Evolutionary conservation across 2,797 vertebrate species (phyloP).

Genomic region (Epinephelus coioides): DNA sequence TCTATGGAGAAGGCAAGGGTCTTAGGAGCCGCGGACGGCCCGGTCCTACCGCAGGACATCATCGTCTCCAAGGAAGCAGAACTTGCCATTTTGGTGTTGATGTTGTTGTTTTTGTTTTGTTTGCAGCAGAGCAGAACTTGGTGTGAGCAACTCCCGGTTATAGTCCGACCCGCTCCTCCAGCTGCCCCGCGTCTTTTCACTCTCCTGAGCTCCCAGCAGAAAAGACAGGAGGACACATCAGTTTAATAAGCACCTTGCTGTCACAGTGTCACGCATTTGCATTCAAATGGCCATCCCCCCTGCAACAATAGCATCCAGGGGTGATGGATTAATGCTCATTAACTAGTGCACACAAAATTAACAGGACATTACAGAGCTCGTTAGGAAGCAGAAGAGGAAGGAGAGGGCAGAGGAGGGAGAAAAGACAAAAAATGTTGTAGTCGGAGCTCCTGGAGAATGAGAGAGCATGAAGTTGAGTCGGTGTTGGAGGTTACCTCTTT

Average conservation of each 20-base stretch:
- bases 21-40: slow-evolving; percentile 90
- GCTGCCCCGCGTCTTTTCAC: slow-evolving; percentile 79
- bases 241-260: slow-evolving; percentile 94
- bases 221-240: slow-evolving; percentile 91
- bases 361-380: slow-evolving; percentile 88
- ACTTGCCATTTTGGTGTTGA: slow-evolving; percentile 86
- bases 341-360: slow-evolving; percentile 90
- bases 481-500: slow-evolving; percentile 86
- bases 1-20: slow-evolving; percentile 98
- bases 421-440: slow-evolving; percentile 39
- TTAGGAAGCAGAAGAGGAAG: slow-evolving; percentile 71
- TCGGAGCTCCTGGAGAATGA: slow-evolving; percentile 25
- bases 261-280: slow-evolving; percentile 92
- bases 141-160: slow-evolving; percentile 82
- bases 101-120: slow-evolving; percentile 24
- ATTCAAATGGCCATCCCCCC: slow-evolving; percentile 91
- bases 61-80: slow-evolving; percentile 93
- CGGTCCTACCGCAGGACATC: slow-evolving; percentile 90
- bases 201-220: slow-evolving; percentile 87
- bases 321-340: slow-evolving; percentile 95
- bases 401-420: neutral
- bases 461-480: slow-evolving; percentile 45
- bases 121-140: slow-evolving; percentile 76
- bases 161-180: slow-evolving; percentile 73
- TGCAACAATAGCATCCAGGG: slow-evolving; percentile 93